These are phyloP conservation scores for Pipistrellus pygmaeus DNA, from an alignment of 2,797 vertebrate species.

Conservation along the genomic window DNA sequence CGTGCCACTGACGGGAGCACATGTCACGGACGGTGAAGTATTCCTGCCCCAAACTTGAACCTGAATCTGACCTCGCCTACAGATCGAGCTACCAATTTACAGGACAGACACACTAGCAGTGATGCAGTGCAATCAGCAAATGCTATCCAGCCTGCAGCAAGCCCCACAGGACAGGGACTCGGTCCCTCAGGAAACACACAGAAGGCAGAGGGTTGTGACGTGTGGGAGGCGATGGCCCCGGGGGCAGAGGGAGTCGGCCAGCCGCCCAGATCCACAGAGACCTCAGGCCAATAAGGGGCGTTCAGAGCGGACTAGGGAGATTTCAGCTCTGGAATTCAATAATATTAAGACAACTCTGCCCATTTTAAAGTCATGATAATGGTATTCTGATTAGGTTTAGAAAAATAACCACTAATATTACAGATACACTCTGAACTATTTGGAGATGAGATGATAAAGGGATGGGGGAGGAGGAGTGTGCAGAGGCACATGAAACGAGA, in stretches of 20 bases:
- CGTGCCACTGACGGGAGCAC: too few species aligned
- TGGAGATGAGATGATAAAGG: not conserved
- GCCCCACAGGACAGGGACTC: not conserved
- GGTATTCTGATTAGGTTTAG: not conserved
- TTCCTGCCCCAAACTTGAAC: not conserved
- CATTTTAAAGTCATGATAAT: not conserved
- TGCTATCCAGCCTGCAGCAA: not conserved
- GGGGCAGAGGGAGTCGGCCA: too few species aligned
- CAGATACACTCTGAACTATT: not conserved
- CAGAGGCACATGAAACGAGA: not conserved
- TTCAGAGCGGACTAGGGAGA: not conserved
- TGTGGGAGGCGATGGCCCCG: fast-evolving
- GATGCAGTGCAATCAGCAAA: not conserved
- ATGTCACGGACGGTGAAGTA: not conserved
- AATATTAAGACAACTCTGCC: not conserved
- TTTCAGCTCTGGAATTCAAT: not conserved
- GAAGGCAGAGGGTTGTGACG: fast-evolving
- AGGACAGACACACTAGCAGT: not conserved
- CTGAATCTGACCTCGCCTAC: not conserved
- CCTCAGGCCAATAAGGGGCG: not conserved
- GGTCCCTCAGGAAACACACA: not conserved
- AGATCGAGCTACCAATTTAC: not conserved
- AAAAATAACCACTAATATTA: not conserved
- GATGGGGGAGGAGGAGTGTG: fast-evolving
- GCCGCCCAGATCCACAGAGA: not conserved